phyloP scores from a whole-genome alignment of 2,113 vertebrate genomes.

The Gyps fulvus region DNA sequence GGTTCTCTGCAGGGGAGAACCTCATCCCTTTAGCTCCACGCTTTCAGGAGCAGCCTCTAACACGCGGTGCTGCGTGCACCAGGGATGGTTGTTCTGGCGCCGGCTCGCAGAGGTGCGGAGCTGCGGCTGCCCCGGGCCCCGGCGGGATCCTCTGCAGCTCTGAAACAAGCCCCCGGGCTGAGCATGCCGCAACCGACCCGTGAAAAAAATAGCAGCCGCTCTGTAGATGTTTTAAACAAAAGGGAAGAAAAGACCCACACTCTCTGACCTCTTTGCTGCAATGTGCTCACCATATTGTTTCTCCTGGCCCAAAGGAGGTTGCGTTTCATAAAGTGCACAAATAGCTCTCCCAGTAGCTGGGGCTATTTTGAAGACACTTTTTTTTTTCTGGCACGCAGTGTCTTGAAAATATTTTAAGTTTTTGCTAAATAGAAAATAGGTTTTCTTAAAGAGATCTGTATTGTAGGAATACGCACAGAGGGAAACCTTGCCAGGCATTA shows the following conservation, averaged over 20 bases:
- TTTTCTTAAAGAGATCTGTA: not conserved
- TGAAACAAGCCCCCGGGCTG: rapidly evolving
- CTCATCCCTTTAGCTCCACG: not conserved
- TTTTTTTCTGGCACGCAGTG: not conserved
- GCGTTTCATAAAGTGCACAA: not conserved
- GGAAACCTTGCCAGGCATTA: not conserved
- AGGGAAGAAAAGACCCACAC: not conserved
- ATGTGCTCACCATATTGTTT: not conserved
- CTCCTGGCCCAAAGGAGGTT: not conserved
- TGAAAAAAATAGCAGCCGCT: not conserved
- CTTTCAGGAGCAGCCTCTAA: not conserved
- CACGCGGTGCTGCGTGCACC: rapidly evolving
- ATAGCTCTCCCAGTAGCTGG: not conserved
- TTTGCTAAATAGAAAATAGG: not conserved
- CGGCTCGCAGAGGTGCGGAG: not conserved
- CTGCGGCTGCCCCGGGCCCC: not conserved
- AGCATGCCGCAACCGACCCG: rapidly evolving
- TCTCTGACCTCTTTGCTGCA: not conserved
- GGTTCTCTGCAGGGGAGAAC: not conserved
- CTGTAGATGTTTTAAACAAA: not conserved
- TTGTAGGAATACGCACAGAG: rapidly evolving
- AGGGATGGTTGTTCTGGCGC: rapidly evolving
- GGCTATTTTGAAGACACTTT: not conserved
- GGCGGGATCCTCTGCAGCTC: not conserved
- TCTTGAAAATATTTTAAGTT: not conserved